phyloP scores from a whole-genome alignment of 2,797 vertebrate species.

The Danio albolineatus region DNA sequence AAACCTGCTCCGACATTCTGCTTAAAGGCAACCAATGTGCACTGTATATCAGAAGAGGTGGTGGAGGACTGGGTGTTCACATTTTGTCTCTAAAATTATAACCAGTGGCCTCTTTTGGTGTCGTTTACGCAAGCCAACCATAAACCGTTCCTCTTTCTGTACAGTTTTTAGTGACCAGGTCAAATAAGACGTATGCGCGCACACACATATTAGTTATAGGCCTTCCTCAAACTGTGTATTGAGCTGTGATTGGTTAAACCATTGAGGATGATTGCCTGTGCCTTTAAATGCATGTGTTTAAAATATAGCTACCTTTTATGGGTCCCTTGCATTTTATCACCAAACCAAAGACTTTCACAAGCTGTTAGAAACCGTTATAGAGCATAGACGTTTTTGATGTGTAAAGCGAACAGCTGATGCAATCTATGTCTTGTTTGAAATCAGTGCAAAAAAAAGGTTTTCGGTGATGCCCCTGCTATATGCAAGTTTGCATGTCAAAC shows the following conservation, averaged over 20 bases:
- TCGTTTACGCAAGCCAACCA: not conserved
- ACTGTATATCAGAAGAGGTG: not conserved
- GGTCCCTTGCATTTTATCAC: not conserved
- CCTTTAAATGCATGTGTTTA: not conserved
- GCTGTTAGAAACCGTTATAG: not conserved
- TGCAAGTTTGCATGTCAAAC: conserved; percentile 33
- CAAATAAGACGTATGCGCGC: not conserved
- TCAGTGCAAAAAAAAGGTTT: conserved; percentile 23
- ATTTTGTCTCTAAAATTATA: conserved; percentile 18
- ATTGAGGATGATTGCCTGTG: not conserved
- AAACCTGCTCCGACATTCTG: not conserved
- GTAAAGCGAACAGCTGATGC: not conserved
- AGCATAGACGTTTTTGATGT: not conserved
- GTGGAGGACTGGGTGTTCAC: not conserved
- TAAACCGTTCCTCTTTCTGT: conserved; percentile 8
- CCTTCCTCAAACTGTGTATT: conserved; percentile 20
- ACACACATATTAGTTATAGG: not conserved
- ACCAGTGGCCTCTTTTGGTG: not conserved
- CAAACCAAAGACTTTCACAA: not conserved
- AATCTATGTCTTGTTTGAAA: conserved; percentile 10
- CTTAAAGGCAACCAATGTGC: not conserved
- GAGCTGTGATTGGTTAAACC: not conserved
- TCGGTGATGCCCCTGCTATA: not conserved
- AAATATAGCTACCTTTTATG: not conserved
- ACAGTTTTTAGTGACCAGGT: conserved; percentile 4